These are phyloP conservation scores for Andrena flavipes DNA, from an alignment of 2,888 invertebrate species.

Conservation along the genomic window DNA sequence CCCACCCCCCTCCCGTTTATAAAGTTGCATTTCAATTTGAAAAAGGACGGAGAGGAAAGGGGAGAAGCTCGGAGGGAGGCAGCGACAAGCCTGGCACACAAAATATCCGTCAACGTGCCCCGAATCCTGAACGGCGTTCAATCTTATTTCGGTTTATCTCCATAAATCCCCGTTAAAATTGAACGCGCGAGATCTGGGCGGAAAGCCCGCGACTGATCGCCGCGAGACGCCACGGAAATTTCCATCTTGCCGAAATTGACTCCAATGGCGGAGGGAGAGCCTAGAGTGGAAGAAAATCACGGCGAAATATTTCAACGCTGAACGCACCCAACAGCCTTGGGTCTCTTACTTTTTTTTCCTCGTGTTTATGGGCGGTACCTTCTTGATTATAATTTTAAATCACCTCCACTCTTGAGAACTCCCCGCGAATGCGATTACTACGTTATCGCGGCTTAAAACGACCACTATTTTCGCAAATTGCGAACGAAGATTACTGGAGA, in stretches of 20 bases:
- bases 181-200: constrained; percentile 49
- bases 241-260: constrained; percentile 66
- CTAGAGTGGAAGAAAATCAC: constrained; percentile 22
- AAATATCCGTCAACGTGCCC: constrained; percentile 69
- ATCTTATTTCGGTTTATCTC: constrained; percentile 75
- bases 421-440: constrained; percentile 22
- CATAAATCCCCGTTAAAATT: constrained; percentile 76
- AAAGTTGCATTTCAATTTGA: constrained; percentile 68
- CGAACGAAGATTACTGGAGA: constrained; percentile 16
- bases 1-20: constrained; percentile 25
- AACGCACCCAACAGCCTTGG: not conserved
- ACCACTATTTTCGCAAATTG: constrained; percentile 20
- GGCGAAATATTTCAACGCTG: constrained; percentile 49
- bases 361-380: constrained; percentile 37
- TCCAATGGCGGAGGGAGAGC: not conserved
- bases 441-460: constrained; percentile 19
- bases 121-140: constrained; percentile 66
- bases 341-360: constrained; percentile 15
- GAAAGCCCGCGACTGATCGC: constrained; percentile 24
- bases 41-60: not conserved
- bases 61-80: not conserved
- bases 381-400: constrained; percentile 57
- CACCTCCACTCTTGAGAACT: constrained; percentile 1
- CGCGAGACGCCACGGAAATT: constrained; percentile 52
- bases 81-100: constrained; percentile 28